A percentile compares a stretch with the other conserved stretches of the same genome.
phyloP scores from a whole-genome alignment of 2,888 invertebrate species.

The Formica aserva region DNA sequence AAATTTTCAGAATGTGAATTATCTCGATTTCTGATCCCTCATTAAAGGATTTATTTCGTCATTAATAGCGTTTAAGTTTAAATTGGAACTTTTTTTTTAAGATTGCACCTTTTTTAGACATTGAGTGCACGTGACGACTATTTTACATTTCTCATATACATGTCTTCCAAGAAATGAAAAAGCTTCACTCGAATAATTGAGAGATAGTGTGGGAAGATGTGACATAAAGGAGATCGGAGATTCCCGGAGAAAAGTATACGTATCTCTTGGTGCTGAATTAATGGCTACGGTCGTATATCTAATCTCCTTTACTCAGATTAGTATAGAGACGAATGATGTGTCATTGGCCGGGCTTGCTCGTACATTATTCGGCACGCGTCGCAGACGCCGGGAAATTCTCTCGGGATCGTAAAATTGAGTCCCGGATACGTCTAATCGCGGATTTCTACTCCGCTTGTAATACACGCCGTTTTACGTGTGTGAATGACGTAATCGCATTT shows the following conservation, averaged over 20 bases:
- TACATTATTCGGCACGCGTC: slow-evolving; percentile 53
- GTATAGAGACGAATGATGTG: slow-evolving; percentile 79
- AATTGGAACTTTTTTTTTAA: not conserved
- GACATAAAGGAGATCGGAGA: slow-evolving; percentile 4
- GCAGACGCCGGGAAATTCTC: slow-evolving; percentile 61
- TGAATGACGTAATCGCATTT: slow-evolving; percentile 30
- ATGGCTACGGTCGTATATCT: slow-evolving; percentile 76
- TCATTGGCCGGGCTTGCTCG: slow-evolving; percentile 74
- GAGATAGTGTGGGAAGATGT: slow-evolving; percentile 3
- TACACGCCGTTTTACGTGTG: slow-evolving; percentile 58
- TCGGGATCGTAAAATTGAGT: slow-evolving; percentile 32
- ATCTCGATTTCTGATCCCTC: not conserved
- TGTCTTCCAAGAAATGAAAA: not conserved
- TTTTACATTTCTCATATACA: not conserved
- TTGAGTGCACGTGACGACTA: not conserved
- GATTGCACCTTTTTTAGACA: not conserved
- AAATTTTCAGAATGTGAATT: not conserved
- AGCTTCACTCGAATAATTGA: not conserved
- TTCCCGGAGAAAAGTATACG: slow-evolving; percentile 7
- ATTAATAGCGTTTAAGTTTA: not conserved
- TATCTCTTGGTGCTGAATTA: slow-evolving; percentile 73
- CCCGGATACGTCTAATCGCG: slow-evolving; percentile 54
- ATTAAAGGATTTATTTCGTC: not conserved
- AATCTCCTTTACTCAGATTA: slow-evolving; percentile 80
- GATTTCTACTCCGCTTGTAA: slow-evolving; percentile 51